phyloP scores from a whole-genome alignment of 1,140 invertebrate species.

The Drosophila ohnishii region DNA sequence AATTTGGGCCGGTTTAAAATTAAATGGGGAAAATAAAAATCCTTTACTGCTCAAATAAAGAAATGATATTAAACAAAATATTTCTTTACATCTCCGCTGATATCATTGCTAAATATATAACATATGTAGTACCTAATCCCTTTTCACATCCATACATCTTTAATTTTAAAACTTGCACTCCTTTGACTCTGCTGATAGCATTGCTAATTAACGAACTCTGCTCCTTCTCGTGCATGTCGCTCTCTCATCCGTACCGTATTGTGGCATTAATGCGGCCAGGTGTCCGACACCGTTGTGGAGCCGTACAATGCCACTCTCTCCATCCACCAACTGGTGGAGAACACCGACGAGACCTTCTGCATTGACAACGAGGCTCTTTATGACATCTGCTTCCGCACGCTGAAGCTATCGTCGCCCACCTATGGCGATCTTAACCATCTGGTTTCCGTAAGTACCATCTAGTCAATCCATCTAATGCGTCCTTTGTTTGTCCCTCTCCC shows the following conservation, averaged over 20 bases:
- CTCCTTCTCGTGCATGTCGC: slow-evolving; percentile 58
- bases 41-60: neutral
- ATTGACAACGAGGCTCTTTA: slow-evolving; percentile 96
- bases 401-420: slow-evolving; percentile 94
- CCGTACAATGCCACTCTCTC: slow-evolving; percentile 96
- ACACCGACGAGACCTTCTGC: slow-evolving; percentile 94
- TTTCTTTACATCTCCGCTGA: no score
- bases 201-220: slow-evolving; percentile 63
- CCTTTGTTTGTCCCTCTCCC: slow-evolving; percentile 38
- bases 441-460: slow-evolving; percentile 86
- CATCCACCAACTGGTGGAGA: slow-evolving; percentile 94
- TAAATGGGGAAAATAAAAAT: neutral
- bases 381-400: slow-evolving; percentile 95
- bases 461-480: slow-evolving; percentile 68
- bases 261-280: slow-evolving; percentile 46
- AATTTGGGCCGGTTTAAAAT: neutral
- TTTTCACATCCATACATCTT: neutral
- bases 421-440: slow-evolving; percentile 94
- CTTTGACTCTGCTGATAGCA: slow-evolving; percentile 8
- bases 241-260: neutral
- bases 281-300: slow-evolving; percentile 94
- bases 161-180: neutral
- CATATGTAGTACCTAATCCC: neutral
- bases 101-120: neutral
- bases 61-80: neutral